These are phyloP conservation scores for Amphiprion percula DNA, from an alignment of 2,113 vertebrate species.

Conservation along the genomic window DNA sequence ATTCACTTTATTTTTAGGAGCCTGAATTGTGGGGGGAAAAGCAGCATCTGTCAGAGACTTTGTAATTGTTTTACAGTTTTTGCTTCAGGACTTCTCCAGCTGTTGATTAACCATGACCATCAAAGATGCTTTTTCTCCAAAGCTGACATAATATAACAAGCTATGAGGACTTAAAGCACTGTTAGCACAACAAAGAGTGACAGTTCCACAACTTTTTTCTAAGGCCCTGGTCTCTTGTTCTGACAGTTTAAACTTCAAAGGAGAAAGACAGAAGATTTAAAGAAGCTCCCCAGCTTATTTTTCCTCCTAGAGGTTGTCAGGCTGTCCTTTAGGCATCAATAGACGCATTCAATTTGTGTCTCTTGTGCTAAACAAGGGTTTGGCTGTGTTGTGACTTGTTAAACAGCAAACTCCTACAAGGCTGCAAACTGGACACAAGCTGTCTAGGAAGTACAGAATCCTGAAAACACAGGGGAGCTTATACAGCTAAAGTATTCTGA, in stretches of 20 bases:
- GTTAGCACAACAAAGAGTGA: slow-evolving; percentile 55
- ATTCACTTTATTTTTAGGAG: slow-evolving; percentile 16
- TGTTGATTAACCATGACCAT: slow-evolving; percentile 61
- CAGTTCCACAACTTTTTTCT: slow-evolving; percentile 40
- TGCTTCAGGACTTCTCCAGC: slow-evolving; percentile 41
- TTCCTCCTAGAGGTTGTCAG: slow-evolving; percentile 64
- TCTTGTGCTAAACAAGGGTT: slow-evolving; percentile 58
- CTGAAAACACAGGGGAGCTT: slow-evolving; percentile 17
- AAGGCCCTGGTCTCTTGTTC: slow-evolving; percentile 48
- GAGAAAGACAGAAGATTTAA: slow-evolving; percentile 59
- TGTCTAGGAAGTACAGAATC: slow-evolving; percentile 12
- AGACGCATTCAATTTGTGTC: slow-evolving; percentile 55
- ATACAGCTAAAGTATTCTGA: neutral
- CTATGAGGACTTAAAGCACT: slow-evolving; percentile 21
- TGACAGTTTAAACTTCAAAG: slow-evolving; percentile 74
- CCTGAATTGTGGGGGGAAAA: neutral
- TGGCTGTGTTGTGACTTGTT: slow-evolving; percentile 60
- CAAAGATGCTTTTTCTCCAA: slow-evolving; percentile 56
- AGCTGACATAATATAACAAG: slow-evolving; percentile 45
- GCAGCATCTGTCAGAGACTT: slow-evolving; percentile 12
- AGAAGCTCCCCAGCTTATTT: slow-evolving; percentile 55
- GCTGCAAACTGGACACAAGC: slow-evolving; percentile 30
- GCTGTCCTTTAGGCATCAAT: slow-evolving; percentile 76
- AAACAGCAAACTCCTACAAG: slow-evolving; percentile 45
- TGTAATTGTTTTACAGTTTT: slow-evolving; percentile 43